Percentiles rank a stretch among this genome's conserved stretches.
Evolutionary conservation across 2,888 invertebrate species (phyloP).

Genomic region (Apoda limacodes): DNA sequence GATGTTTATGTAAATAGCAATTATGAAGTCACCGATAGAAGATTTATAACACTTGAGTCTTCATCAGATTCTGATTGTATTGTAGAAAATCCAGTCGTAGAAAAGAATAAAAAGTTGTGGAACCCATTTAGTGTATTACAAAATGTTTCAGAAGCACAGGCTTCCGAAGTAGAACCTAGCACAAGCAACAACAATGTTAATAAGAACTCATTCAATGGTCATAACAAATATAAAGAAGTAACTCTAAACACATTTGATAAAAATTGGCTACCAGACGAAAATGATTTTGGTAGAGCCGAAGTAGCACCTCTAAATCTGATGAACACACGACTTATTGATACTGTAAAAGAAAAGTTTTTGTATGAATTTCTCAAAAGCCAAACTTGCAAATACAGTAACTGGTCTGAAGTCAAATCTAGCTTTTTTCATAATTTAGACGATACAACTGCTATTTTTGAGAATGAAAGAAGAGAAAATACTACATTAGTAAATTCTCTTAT

Average conservation of each 20-base stretch:
- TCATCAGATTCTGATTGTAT: conserved; percentile 47
- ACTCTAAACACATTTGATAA: conserved; percentile 27
- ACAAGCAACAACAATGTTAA: conserved; percentile 4
- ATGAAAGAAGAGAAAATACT: conserved; percentile 17
- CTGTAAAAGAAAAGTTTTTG: conserved; percentile 20
- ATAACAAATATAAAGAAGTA: conserved; percentile 21
- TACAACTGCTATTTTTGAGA: conserved; percentile 28
- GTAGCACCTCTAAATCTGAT: no score
- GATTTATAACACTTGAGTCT: conserved; percentile 36
- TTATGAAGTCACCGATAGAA: conserved; percentile 37
- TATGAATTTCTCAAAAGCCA: conserved; percentile 29
- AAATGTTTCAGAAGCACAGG: conserved; percentile 26
- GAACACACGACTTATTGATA: conserved; percentile 22
- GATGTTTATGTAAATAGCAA: conserved; percentile 38
- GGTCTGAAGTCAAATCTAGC: conserved; percentile 45
- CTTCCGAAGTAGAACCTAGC: conserved; percentile 9
- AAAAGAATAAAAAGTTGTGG: conserved; percentile 31
- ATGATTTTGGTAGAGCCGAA: conserved; percentile 49
- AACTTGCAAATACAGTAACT: conserved; percentile 29
- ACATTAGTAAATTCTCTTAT: conserved; percentile 30
- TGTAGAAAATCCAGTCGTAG: conserved; percentile 25
- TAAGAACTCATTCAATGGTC: conserved; percentile 5
- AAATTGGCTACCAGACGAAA: conserved; percentile 37
- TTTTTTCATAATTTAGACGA: conserved; percentile 37
- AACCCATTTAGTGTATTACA: conserved; percentile 53